A percentile compares a stretch with the other conserved stretches of the same genome.
Conservation (phyloP, 2,888 invertebrate genomes). For the Plagiodera versicolora region DNA sequence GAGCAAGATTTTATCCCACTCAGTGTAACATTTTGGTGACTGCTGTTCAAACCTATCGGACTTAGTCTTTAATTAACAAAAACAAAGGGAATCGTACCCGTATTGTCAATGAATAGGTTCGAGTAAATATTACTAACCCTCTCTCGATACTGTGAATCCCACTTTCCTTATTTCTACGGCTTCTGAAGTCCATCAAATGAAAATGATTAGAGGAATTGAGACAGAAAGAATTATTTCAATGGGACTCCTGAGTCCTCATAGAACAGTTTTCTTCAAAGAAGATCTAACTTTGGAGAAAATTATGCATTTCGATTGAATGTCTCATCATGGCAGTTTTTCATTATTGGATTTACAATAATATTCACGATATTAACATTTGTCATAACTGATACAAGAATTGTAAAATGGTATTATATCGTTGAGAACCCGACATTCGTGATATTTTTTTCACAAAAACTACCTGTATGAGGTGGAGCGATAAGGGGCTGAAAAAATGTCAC, state of each 20-base stretch:
- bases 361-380: no score
- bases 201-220: neutral
- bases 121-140: constrained; percentile 33
- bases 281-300: no score
- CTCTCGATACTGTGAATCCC: constrained; percentile 21
- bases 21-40: constrained; percentile 30
- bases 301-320: no score
- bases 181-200: neutral
- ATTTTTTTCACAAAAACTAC: constrained; percentile 29
- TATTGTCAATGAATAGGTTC: constrained; percentile 52
- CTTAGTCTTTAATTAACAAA: constrained; percentile 53
- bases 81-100: constrained; percentile 51
- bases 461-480: constrained; percentile 20
- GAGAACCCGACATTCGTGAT: constrained; percentile 20
- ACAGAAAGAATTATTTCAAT: neutral
- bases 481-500: constrained; percentile 20
- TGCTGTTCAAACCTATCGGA: constrained; percentile 40
- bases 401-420: no score
- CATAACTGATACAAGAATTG: no score
- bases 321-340: no score
- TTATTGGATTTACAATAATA: no score
- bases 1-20: neutral
- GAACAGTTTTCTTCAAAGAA: neutral
- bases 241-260: neutral
- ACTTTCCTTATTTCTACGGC: constrained; percentile 11